Percentiles rank a stretch among this genome's conserved stretches.
Evolutionary conservation across 2,113 vertebrate species (phyloP).

Genomic region (Terrapene triunguis): DNA sequence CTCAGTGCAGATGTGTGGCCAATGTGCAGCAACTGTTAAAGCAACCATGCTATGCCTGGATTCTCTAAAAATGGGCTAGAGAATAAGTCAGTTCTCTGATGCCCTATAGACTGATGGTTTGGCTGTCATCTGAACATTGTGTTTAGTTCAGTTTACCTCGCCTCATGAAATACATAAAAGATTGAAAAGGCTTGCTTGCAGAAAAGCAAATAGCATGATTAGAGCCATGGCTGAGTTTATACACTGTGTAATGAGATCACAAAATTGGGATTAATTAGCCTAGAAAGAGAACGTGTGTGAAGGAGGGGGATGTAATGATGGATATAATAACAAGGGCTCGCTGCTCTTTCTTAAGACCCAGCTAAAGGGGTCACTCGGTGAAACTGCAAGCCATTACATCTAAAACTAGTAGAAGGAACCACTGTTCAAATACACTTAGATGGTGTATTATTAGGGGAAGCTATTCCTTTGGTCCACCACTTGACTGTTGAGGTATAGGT

Average conservation of each 20-base stretch:
- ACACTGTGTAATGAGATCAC: neutral
- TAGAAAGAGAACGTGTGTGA: neutral
- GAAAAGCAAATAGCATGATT: neutral
- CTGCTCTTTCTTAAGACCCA: neutral
- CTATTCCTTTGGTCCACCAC: neutral
- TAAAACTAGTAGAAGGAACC: neutral
- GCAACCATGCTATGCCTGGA: fast-evolving
- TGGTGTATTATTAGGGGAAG: neutral
- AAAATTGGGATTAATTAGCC: neutral
- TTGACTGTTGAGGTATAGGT: neutral
- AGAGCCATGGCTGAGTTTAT: neutral
- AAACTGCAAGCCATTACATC: neutral
- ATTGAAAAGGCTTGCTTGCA: neutral
- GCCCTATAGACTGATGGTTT: neutral
- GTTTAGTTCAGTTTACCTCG: neutral
- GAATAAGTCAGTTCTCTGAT: fast-evolving
- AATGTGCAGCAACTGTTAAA: neutral
- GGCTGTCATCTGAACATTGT: neutral
- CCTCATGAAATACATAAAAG: neutral
- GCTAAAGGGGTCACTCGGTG: neutral
- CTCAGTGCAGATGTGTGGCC: neutral
- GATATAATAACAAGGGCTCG: neutral
- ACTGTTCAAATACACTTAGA: neutral
- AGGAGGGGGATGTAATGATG: neutral
- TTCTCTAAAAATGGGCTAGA: neutral